Evolutionary conservation across 1,140 invertebrate genomes (phyloP).

Genomic region (Coelopa frigida): DNA sequence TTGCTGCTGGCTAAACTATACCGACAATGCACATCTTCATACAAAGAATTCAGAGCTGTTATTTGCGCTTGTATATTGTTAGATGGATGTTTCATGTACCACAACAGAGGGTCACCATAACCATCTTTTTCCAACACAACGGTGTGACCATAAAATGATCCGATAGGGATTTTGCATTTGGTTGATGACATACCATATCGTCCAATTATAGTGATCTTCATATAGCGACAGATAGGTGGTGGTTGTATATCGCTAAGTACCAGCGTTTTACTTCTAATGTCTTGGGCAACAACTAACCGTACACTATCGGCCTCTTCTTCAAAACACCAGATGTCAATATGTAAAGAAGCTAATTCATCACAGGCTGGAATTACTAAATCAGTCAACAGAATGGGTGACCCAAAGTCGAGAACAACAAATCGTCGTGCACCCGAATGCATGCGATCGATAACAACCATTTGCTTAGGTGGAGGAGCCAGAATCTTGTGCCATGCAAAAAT

Average conservation of each 20-base stretch:
- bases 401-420: constrained; percentile 87
- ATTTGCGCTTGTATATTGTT: constrained; percentile 30
- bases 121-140: constrained; percentile 64
- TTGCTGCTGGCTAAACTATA: constrained; percentile 77
- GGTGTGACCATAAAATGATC: constrained; percentile 87
- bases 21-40: constrained; percentile 75
- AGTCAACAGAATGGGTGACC: constrained; percentile 73
- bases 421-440: constrained; percentile 84
- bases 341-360: constrained; percentile 75
- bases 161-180: constrained; percentile 80
- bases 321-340: constrained; percentile 82
- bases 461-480: constrained; percentile 66
- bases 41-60: constrained; percentile 44
- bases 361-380: constrained; percentile 81
- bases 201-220: constrained; percentile 85
- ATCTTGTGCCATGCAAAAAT: constrained; percentile 66
- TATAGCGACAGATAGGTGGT: constrained; percentile 76
- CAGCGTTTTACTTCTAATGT: constrained; percentile 75
- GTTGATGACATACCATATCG: constrained; percentile 84
- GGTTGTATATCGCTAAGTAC: constrained; percentile 84
- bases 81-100: constrained; percentile 26
- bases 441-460: constrained; percentile 82
- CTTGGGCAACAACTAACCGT: constrained; percentile 75
- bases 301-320: constrained; percentile 77
- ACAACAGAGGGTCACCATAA: constrained; percentile 47